Percentiles rank a stretch among this genome's conserved stretches.
Evolutionary conservation across 1,140 invertebrate species (phyloP).

Genomic region (Thrips palmi): DNA sequence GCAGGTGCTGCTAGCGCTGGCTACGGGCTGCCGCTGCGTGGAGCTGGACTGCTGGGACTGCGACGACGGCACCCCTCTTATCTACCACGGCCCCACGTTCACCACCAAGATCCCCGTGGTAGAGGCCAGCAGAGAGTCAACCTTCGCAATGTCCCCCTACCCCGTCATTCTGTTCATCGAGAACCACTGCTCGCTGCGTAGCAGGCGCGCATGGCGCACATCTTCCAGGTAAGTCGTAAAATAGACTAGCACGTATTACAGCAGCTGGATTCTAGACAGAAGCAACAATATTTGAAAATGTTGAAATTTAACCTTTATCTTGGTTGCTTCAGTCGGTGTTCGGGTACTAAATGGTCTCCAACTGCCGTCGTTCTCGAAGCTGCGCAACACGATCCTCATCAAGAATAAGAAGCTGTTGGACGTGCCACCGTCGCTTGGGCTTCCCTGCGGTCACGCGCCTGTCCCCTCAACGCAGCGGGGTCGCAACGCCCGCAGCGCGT

Average conservation of each 20-base stretch:
- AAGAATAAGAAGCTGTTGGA: slow-evolving; percentile 67
- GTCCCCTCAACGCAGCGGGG: too few species aligned
- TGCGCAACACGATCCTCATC: slow-evolving; percentile 67
- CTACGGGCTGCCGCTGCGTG: slow-evolving; percentile 81
- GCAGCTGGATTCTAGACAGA: too few species aligned
- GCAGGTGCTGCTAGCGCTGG: slow-evolving; percentile 70
- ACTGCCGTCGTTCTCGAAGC: slow-evolving; percentile 64
- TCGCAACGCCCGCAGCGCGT: too few species aligned
- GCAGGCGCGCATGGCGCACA: slow-evolving; percentile 87
- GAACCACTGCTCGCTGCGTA: slow-evolving; percentile 88
- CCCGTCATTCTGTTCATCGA: slow-evolving; percentile 90
- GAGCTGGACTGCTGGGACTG: slow-evolving; percentile 93
- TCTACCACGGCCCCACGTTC: slow-evolving; percentile 85
- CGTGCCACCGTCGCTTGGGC: slow-evolving; percentile 34
- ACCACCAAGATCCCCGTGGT: slow-evolving; percentile 86
- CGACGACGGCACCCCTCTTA: slow-evolving; percentile 71
- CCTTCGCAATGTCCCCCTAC: slow-evolving; percentile 78
- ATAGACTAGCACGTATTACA: too few species aligned
- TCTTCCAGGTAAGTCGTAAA: slow-evolving; percentile 58
- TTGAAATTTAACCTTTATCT: too few species aligned
- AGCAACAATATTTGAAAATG: too few species aligned
- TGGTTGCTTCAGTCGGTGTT: slow-evolving; percentile 68
- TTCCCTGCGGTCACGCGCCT: too few species aligned
- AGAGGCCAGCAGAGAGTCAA: slow-evolving; percentile 78
- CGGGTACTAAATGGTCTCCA: slow-evolving; percentile 74